Percentiles rank a stretch among this genome's conserved stretches.
phyloP scores from a whole-genome alignment of 2,797 vertebrate species.

The Chaenodraco wilsoni region DNA sequence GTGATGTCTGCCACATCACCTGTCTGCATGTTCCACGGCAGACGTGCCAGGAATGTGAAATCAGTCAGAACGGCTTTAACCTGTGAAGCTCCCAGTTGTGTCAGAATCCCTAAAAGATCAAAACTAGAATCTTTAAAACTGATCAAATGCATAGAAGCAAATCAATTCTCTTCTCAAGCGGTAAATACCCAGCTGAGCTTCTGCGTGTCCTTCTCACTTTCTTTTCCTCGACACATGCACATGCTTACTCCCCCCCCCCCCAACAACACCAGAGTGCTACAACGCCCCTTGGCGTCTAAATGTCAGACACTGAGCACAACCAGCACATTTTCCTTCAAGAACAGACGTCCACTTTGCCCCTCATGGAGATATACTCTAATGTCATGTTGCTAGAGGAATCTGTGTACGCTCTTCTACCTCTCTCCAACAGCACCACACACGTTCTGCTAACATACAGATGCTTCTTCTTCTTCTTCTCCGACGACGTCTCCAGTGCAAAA shows the following conservation, averaged over 20 bases:
- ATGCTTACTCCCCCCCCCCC: conserved; percentile 9
- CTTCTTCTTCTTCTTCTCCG: conserved; percentile 6
- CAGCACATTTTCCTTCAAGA: background rate
- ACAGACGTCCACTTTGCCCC: background rate
- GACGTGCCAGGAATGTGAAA: conserved; percentile 22
- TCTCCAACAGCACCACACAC: background rate
- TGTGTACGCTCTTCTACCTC: background rate
- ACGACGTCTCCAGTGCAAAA: conserved; percentile 72
- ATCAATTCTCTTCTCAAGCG: conserved; percentile 16
- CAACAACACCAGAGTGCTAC: conserved; percentile 5
- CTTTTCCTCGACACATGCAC: conserved; percentile 40
- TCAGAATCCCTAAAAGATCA: conserved; percentile 12
- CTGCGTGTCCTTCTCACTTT: conserved; percentile 26
- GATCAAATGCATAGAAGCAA: conserved; percentile 58
- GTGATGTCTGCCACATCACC: background rate
- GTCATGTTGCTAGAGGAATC: conserved; percentile 10
- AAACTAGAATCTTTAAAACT: conserved; percentile 25
- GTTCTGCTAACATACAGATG: conserved; percentile 36
- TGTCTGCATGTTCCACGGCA: background rate
- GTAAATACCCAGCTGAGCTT: conserved; percentile 22
- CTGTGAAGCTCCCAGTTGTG: conserved; percentile 18
- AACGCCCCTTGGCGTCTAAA: conserved; percentile 32
- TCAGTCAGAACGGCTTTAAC: conserved; percentile 10
- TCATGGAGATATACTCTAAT: background rate
- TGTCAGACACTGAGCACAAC: background rate